Evolutionary conservation across 2,113 vertebrate species (phyloP), one percentile per base, ranked within the genome.

Genomic region (Pluvialis apricaria): DNA sequence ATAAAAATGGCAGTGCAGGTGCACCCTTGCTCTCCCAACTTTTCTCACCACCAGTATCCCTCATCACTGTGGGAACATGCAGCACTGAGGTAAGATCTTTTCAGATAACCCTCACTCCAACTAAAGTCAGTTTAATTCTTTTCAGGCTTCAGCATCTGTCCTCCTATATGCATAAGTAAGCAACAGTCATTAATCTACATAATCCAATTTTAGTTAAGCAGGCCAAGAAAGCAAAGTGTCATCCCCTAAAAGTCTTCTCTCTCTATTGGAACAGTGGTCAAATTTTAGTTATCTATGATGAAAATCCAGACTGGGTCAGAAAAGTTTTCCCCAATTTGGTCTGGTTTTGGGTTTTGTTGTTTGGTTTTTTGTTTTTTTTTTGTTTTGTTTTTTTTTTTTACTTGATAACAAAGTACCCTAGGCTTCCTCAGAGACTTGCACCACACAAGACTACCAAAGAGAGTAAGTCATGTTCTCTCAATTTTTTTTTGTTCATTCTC

Each of bases 51-150:
- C 20, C 49, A 29, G 58, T 0, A 72, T 9, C 14, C 57, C 20
- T 34, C n/a, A 49, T 15, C n/a, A 25, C 42, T 13, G 20, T 3
- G 4, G 34, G 25, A 81, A 81, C 32, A 19, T 11, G 34, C 52
- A 72, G 25, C 0, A 0, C 34, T n/a, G 21, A 71, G 20, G 11
- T 29, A 69, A 76, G 29, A 84, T 17, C 54, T 45, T 49, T n/a
- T 42, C 26, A 47, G 40, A 60, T 34, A 70, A 84, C 20, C 20
- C 34, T 28, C 31, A 54, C 28, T 25, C 24, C 13, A 70, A 4
- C 8, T 34, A 8, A 51, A 60, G 34, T 22, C 36, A 78, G 31
- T 15, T 65, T 60, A 69, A 47, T 45, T 82, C 14, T 65, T 79
- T 34, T 49, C 51, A 94, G 7, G 55, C 45, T 80, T 72, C 61